Evolutionary conservation across 1,140 invertebrate species (phyloP).

Genomic region (Lerema accius): DNA sequence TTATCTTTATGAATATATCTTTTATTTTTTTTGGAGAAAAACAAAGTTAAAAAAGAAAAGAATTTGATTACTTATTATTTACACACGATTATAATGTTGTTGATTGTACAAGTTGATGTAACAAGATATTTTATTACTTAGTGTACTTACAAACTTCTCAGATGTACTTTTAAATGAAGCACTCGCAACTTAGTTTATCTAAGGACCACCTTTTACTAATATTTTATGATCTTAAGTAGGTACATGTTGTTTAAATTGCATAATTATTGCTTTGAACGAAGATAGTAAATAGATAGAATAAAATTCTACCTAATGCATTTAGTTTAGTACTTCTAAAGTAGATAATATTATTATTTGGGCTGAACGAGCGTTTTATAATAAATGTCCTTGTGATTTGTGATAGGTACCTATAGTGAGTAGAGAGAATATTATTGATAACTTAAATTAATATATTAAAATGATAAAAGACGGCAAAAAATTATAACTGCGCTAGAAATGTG

Average conservation of each 20-base stretch:
- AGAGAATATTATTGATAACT: not conserved
- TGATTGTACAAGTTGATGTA: not conserved
- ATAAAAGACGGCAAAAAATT: not conserved
- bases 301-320: conserved; percentile 18
- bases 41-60: not conserved
- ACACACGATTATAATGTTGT: not conserved
- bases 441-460: not conserved
- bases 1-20: not conserved
- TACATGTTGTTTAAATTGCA: not conserved
- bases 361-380: not conserved
- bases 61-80: not conserved
- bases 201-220: not conserved
- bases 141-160: not conserved
- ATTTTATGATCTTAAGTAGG: not conserved
- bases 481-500: too few species aligned
- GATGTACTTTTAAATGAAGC: not conserved
- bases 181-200: not conserved
- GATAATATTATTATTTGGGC: not conserved
- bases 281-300: not conserved
- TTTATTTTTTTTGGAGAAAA: not conserved
- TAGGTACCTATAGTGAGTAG: not conserved
- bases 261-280: not conserved
- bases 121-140: not conserved
- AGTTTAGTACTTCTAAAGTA: conserved; percentile 6
- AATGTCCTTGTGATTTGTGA: conserved; percentile 17